A percentile compares a stretch with the other conserved stretches of the same genome.
These are phyloP conservation scores for Phallusia fumigata DNA, from an alignment of 23 tunicate genomes.

Conservation along the genomic window DNA sequence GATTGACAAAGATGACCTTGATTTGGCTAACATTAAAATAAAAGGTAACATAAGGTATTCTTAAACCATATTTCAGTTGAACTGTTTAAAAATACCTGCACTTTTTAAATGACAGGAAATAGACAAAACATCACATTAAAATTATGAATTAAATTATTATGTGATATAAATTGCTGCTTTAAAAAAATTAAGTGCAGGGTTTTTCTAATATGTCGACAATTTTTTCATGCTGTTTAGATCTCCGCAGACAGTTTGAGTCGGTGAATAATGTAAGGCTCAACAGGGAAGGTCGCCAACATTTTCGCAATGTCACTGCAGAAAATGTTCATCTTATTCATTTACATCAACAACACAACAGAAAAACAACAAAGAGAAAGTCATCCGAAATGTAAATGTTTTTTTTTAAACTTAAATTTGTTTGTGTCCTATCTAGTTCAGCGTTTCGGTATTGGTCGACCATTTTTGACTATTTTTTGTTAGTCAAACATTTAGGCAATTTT, in stretches of 20 bases:
- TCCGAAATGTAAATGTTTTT: conserved; percentile 10
- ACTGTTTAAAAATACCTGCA: background rate
- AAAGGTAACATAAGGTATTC: conserved; percentile 52
- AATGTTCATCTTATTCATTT: conserved; percentile 15
- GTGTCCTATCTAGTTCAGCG: too few relatives aligned
- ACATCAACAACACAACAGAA: conserved; percentile 10
- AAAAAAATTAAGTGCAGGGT: background rate
- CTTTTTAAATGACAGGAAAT: too few relatives aligned
- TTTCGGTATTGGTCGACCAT: too few relatives aligned
- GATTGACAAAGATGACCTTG: conserved; percentile 41
- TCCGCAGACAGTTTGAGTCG: conserved; percentile 56
- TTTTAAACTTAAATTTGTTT: too few relatives aligned
- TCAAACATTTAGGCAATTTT: too few relatives aligned
- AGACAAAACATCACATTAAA: too few relatives aligned
- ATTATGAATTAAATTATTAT: too few relatives aligned
- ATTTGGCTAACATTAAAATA: conserved; percentile 28
- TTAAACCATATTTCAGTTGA: too few relatives aligned
- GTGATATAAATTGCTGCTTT: too few relatives aligned
- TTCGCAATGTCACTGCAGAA: conserved; percentile 42
- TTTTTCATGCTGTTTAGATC: conserved; percentile 26
- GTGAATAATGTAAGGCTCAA: conserved; percentile 29
- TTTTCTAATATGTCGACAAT: background rate
- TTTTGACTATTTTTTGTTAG: too few relatives aligned
- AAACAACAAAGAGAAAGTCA: conserved; percentile 18
- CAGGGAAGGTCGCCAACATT: conserved; percentile 62